Percentiles rank a stretch among this genome's conserved stretches.
phyloP scores from a whole-genome alignment of 2,888 invertebrate genomes.

The Trachelus iudaicus region DNA sequence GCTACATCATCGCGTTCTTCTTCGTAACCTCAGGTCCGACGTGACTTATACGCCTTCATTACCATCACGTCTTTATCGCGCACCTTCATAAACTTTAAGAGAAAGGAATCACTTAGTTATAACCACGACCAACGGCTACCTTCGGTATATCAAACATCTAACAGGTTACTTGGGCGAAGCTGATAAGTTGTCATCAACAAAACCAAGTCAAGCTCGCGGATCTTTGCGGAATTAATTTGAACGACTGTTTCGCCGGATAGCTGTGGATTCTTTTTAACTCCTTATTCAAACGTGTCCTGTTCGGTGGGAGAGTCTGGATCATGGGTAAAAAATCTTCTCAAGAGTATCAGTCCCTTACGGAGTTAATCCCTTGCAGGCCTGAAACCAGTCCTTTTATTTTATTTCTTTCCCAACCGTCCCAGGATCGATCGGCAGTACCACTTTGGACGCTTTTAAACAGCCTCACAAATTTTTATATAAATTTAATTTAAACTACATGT shows the following conservation, averaged over 20 bases:
- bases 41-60: conserved; percentile 11
- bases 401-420: not conserved
- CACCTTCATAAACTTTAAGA: not conserved
- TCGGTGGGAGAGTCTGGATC: not conserved
- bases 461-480: not conserved
- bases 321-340: not conserved
- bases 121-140: not conserved
- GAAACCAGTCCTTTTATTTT: not conserved
- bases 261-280: not conserved
- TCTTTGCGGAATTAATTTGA: not conserved
- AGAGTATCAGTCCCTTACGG: not conserved
- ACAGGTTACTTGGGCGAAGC: not conserved
- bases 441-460: not conserved
- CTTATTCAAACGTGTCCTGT: not conserved
- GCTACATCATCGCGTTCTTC: not conserved
- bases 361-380: not conserved
- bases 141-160: not conserved
- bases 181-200: not conserved
- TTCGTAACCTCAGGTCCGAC: conserved; percentile 10
- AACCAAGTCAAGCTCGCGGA: not conserved
- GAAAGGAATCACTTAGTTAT: conserved; percentile 3
- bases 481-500: not conserved
- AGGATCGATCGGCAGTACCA: not conserved
- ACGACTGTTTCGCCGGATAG: not conserved
- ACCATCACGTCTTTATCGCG: conserved; percentile 1